Conservation (phyloP, 2,113 vertebrate species). For the Actinemys pallida region DNA sequence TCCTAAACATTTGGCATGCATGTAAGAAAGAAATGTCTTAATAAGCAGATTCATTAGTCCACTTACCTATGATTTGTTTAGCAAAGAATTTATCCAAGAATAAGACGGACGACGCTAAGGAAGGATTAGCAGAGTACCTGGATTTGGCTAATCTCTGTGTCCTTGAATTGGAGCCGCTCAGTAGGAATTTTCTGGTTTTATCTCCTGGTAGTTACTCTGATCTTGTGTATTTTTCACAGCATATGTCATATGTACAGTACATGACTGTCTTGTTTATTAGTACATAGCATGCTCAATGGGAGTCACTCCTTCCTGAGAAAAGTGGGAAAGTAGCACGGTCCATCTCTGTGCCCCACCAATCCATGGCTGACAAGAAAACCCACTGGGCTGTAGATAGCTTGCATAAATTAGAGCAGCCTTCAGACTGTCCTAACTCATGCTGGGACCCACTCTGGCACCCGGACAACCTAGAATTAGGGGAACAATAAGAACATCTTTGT, state of each 20-base stretch:
- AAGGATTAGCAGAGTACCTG: not conserved
- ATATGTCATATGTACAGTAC: not conserved
- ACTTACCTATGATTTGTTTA: not conserved
- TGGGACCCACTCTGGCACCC: not conserved
- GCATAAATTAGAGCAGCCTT: not conserved
- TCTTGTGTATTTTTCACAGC: not conserved
- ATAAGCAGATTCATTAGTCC: not conserved
- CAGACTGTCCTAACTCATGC: not conserved
- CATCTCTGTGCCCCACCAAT: not conserved
- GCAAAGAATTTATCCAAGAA: not conserved
- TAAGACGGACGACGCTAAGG: not conserved
- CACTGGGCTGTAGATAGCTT: not conserved
- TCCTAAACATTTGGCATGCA: not conserved
- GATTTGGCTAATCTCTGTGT: not conserved
- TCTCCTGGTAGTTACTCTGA: not conserved
- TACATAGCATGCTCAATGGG: not conserved
- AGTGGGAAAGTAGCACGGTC: not conserved
- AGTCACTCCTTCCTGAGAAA: not conserved
- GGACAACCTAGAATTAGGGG: not conserved
- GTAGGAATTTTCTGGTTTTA: not conserved
- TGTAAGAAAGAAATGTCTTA: not conserved
- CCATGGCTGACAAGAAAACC: not conserved
- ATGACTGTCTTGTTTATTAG: not conserved
- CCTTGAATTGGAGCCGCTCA: not conserved
- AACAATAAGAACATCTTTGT: not conserved